A percentile compares a stretch with the other conserved stretches of the same genome.
phyloP scores from a whole-genome alignment of 1,140 invertebrate genomes.

The Tenebrio molitor region DNA sequence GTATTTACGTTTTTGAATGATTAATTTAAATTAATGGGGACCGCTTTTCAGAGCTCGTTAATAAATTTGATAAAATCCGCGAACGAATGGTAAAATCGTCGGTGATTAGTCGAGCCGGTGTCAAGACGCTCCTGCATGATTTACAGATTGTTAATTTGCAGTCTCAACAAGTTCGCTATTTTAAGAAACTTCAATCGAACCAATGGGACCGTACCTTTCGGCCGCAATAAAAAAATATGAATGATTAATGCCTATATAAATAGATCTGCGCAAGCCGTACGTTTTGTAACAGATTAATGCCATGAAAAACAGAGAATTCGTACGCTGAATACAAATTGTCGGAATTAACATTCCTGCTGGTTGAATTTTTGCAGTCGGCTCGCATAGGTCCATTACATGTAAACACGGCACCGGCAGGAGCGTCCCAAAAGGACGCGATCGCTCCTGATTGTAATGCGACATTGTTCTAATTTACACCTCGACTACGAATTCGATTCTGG shows the following conservation, averaged over 20 bases:
- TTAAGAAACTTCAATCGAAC: slow-evolving; percentile 3
- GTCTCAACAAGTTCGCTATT: neutral
- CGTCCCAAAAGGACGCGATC: neutral
- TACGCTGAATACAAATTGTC: neutral
- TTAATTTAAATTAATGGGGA: slow-evolving; percentile 2
- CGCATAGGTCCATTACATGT: slow-evolving; percentile 12
- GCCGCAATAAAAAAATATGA: slow-evolving; percentile 6
- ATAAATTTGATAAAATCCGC: neutral
- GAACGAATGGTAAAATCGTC: neutral
- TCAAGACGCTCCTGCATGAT: neutral
- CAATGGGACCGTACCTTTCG: neutral
- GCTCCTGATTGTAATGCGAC: slow-evolving; percentile 34
- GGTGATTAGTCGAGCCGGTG: neutral
- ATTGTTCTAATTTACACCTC: slow-evolving; percentile 40
- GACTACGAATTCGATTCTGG: slow-evolving; percentile 32
- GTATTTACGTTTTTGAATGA: neutral
- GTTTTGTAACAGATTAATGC: neutral
- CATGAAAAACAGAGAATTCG: neutral
- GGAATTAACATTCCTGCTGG: slow-evolving; percentile 24
- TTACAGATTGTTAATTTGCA: neutral
- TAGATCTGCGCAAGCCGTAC: slow-evolving; percentile 4
- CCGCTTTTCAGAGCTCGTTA: neutral
- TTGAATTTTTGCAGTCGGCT: slow-evolving; percentile 6
- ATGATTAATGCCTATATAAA: slow-evolving; percentile 23
- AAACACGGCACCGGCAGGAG: neutral